Base-by-base conservation (phyloP, 2,888 invertebrate genomes). In the Eremobia ochroleuca region DNA sequence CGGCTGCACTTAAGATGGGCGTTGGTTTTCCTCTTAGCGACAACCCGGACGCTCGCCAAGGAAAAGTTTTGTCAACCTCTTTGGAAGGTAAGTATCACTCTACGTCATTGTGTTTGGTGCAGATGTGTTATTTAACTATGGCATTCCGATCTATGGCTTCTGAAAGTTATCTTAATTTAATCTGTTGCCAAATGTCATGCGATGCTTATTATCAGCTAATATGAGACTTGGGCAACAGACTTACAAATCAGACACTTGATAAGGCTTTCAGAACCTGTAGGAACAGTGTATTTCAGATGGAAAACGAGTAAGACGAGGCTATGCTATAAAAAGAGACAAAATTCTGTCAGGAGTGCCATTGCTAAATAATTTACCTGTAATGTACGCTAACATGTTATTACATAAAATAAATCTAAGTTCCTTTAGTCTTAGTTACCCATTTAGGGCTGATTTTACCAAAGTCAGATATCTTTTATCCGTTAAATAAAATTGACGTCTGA, bases 1-100 rank as follows among this genome's bases (percentile, higher is more conserved):
- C 98, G 86, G 98, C 98, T 71, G 98, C 98, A 77, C 97, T 98
- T 86, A 98, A 98, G 97, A 98, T 98, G 98, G 98, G 98, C 86
- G 98, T 98, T 87, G 98, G 98, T 83, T 98, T 98, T 97, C 98
- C 98, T 87, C 96, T 98, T 91, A 97, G 97, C 91, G 98, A 98
- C 95, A 97, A 98, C 88, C 97, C 98, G 77, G 98, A 98, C 96
- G 98, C 98, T 89, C 98, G 98, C 94, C 97, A 97, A 85, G 98
- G 98, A 86, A 97, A 98, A 91, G 97, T 97, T 61, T 92, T 97
- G 77, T 98, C 97, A 83, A 98, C 97, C 21, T 96, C 97, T 25
- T 92, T 96, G 83, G 97, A 97, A 97, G 97, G 97, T 97, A 91
- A 92, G 87, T 82, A 74, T 81, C 73, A 89, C 52, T 80, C 77